Conservation (phyloP, 2,113 vertebrate genomes). For the Plectropomus leopardus region DNA sequence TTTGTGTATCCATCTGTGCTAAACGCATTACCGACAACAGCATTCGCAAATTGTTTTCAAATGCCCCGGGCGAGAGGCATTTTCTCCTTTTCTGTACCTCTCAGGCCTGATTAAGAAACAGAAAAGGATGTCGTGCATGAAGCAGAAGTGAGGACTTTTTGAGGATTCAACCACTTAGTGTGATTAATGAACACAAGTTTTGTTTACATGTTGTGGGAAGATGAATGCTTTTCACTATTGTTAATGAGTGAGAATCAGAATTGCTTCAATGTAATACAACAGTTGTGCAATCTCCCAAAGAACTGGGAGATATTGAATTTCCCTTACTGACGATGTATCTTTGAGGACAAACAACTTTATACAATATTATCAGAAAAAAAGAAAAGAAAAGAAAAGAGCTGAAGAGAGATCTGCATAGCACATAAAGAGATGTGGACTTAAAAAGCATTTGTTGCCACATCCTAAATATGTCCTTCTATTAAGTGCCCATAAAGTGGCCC, state of each 20-base stretch:
- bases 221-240: not conserved
- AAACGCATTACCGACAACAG: constrained; percentile 56
- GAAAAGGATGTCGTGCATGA: constrained; percentile 22
- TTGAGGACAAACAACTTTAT: too few relatives aligned
- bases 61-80: constrained; percentile 43
- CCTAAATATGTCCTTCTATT: too few relatives aligned
- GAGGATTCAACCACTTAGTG: constrained; percentile 17
- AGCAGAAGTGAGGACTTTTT: constrained; percentile 39
- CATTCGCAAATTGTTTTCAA: constrained; percentile 52
- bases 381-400: too few relatives aligned
- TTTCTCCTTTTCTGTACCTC: constrained; percentile 48
- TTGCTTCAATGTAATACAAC: not conserved
- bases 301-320: too few relatives aligned
- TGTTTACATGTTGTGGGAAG: constrained; percentile 4
- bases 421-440: too few relatives aligned
- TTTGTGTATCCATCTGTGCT: constrained; percentile 72
- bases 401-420: too few relatives aligned
- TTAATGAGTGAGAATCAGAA: not conserved
- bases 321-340: too few relatives aligned
- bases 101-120: constrained; percentile 43
- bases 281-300: too few relatives aligned
- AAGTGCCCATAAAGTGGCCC: too few relatives aligned
- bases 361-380: too few relatives aligned
- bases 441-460: too few relatives aligned
- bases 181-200: constrained; percentile 28